Evolutionary conservation across 1,140 invertebrate species (phyloP), one percentile per base, ranked within the genome.

Genomic region (Sarcophaga bullata): DNA sequence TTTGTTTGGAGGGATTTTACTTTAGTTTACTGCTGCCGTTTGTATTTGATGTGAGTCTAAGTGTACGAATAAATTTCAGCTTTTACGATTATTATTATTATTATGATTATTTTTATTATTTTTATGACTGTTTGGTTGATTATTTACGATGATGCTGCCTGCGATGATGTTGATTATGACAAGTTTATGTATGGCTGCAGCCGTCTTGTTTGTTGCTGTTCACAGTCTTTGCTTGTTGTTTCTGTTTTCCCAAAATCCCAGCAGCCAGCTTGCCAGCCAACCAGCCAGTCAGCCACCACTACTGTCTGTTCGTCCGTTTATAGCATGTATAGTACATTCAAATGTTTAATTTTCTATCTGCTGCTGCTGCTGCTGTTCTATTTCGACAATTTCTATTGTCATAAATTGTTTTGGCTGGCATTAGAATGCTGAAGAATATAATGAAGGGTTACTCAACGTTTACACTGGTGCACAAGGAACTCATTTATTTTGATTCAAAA

Each of bases 41-140:
- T 78, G 6, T 78, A 48, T 78, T 78, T 78, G 48, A 52, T 78
- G 75, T 68, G 75, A 78, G 48, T 78, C 48, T 78, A 78, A 78
- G 50, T 48, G 49, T 78, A 78, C 75, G 75, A 78, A 78, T 78
- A 78, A 78, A 78, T 78, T 78, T 86, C 85, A 86, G 84, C 84
- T 84, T 87, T 88, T 87, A 88, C 87, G 87, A 87, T 88, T 88
- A 88, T 88, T 86, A 84, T 88, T 37, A 37, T 37, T 37, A 37
- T 37, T 89, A 87, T 88, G 86, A 86, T 87, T 86, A 86, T 87
- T 87, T 85, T 87, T 80, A 86, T 84, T 82, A 84, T 48, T 37
- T 37, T 37, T 37, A 37, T 78, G 75, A 47, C 46, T 76, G 73
- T 47, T 76, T 48, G 73, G 46, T 75, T 75, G 73, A n/a, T 47